These are phyloP conservation scores for Clinocottus analis DNA, from an alignment of 2,113 vertebrate genomes.

Conservation along the genomic window DNA sequence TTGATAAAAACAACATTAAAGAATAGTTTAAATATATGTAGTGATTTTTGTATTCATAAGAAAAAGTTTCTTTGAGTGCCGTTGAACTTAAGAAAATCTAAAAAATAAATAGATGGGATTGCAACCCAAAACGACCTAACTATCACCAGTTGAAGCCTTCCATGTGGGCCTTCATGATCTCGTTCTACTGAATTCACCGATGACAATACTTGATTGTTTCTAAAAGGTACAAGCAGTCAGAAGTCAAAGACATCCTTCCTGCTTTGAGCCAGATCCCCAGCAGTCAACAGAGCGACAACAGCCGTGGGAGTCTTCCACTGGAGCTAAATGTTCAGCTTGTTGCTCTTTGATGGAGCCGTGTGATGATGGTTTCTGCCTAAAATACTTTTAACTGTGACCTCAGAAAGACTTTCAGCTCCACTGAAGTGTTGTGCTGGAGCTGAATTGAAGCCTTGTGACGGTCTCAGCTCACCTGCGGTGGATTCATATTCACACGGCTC, in stretches of 20 bases:
- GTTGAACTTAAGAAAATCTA: too few species aligned
- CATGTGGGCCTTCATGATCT: too few species aligned
- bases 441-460: conserved; percentile 24
- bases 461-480: conserved; percentile 18
- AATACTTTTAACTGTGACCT: not conserved
- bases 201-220: not conserved
- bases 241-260: not conserved
- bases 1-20: too few species aligned
- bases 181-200: too few species aligned
- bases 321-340: not conserved
- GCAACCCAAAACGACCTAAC: too few species aligned
- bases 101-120: too few species aligned
- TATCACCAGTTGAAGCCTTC: too few species aligned
- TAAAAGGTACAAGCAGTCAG: not conserved
- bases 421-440: not conserved
- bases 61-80: too few species aligned
- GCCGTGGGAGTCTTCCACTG: not conserved
- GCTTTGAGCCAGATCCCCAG: not conserved
- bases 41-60: too few species aligned
- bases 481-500: conserved; percentile 13
- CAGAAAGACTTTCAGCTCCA: not conserved
- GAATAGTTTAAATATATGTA: too few species aligned
- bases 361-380: not conserved
- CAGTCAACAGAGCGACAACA: not conserved
- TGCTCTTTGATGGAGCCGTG: not conserved